Conservation (phyloP, 1,140 invertebrate genomes). For the Bombus difficillimus region DNA sequence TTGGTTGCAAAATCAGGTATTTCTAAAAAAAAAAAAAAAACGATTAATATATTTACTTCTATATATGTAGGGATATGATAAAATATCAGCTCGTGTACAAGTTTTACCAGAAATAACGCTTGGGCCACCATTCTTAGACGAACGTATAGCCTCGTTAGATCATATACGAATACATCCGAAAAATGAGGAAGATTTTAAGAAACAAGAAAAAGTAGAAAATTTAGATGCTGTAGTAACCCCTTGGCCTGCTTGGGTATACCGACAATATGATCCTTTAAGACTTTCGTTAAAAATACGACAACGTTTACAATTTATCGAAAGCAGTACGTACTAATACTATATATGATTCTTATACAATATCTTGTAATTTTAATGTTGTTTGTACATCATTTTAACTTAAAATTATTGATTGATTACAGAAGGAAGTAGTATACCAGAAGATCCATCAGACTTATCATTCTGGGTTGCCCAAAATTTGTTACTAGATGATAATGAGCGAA, state of each 20-base stretch:
- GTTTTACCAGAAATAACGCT: slow-evolving; percentile 87
- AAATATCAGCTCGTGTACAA: slow-evolving; percentile 83
- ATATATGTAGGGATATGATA: slow-evolving; percentile 61
- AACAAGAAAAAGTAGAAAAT: slow-evolving; percentile 74
- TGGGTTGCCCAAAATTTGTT: slow-evolving; percentile 91
- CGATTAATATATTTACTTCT: background rate
- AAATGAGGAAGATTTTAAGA: slow-evolving; percentile 61
- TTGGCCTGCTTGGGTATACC: slow-evolving; percentile 87
- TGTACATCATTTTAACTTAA: background rate
- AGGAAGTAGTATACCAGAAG: slow-evolving; percentile 83
- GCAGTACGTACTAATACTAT: slow-evolving; percentile 55
- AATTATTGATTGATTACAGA: slow-evolving; percentile 47
- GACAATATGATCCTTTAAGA: slow-evolving; percentile 86
- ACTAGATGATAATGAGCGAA: slow-evolving; percentile 85
- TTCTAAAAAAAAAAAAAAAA: background rate
- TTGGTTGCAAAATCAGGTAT: background rate
- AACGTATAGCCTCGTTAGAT: slow-evolving; percentile 80
- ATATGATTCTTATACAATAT: background rate
- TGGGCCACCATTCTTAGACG: slow-evolving; percentile 80
- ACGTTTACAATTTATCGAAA: slow-evolving; percentile 78
- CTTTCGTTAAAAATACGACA: slow-evolving; percentile 81
- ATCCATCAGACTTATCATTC: slow-evolving; percentile 88
- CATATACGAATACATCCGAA: slow-evolving; percentile 75
- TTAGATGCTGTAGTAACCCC: slow-evolving; percentile 82
- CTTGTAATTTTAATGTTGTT: background rate